Conservation (phyloP, 2,888 invertebrate genomes). For the Lissonota sp. region DNA sequence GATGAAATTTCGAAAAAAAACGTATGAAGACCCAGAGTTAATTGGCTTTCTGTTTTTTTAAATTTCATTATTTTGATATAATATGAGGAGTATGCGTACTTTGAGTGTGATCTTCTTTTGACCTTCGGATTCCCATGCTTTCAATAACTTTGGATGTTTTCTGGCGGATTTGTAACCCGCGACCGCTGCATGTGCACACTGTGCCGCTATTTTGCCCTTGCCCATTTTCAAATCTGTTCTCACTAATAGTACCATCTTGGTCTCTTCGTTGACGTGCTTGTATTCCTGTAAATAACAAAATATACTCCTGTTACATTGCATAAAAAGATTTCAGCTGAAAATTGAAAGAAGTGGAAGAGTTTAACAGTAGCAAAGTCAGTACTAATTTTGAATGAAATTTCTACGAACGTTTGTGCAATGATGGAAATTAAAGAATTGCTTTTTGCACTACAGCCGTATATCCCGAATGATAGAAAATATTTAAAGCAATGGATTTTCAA, state of each 20-base stretch:
- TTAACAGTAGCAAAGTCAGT: neutral
- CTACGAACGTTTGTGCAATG: neutral
- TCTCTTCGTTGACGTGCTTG: constrained; percentile 82
- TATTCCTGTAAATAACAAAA: constrained; percentile 39
- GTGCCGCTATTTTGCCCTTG: constrained; percentile 97
- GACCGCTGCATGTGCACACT: constrained; percentile 97
- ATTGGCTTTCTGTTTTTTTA: constrained; percentile 71
- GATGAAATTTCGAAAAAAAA: too few relatives aligned
- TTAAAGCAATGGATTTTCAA: too few relatives aligned
- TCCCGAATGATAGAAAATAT: too few relatives aligned
- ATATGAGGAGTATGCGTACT: constrained; percentile 78
- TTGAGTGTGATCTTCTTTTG: constrained; percentile 95
- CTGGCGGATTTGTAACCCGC: constrained; percentile 91
- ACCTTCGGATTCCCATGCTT: constrained; percentile 88
- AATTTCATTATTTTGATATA: neutral
- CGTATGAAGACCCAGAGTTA: too few relatives aligned
- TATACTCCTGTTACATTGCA: constrained; percentile 9
- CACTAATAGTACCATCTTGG: constrained; percentile 94
- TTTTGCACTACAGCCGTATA: neutral
- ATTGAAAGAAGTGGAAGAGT: neutral
- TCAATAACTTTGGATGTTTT: constrained; percentile 87
- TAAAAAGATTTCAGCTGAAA: neutral
- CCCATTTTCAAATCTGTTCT: constrained; percentile 97
- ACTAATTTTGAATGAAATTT: neutral
- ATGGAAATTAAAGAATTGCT: neutral